These are phyloP conservation scores for Luidia sarsii DNA, from an alignment of 53 echinoderm and acorn worm species.

Conservation along the genomic window DNA sequence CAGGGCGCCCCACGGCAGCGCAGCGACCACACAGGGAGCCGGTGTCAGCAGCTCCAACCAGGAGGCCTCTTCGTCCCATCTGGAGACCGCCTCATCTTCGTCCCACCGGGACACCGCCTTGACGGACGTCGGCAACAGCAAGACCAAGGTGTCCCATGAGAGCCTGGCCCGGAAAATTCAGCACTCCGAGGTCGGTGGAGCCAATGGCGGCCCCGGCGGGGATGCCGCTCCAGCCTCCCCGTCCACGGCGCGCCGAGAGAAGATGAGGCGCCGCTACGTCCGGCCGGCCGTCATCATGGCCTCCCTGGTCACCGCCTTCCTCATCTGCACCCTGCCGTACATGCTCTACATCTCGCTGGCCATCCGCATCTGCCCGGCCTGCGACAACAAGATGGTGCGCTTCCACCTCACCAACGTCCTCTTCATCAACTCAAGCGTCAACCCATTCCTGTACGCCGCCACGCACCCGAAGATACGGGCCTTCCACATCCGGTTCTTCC, in stretches of 20 bases:
- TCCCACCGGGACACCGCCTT: neutral
- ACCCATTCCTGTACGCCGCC: slow-evolving; percentile 37
- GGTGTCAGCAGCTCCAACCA: neutral
- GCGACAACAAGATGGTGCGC: neutral
- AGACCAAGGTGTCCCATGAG: neutral
- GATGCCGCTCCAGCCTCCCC: neutral
- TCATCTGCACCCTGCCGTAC: slow-evolving; percentile 22
- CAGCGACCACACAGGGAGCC: too few relatives aligned
- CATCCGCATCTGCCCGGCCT: slow-evolving; percentile 4
- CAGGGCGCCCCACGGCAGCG: too few relatives aligned
- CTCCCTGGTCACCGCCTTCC: slow-evolving; percentile 18
- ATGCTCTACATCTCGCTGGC: neutral
- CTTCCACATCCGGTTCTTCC: neutral
- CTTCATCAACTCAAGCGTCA: slow-evolving; percentile 23
- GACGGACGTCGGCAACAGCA: neutral
- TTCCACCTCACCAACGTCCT: neutral
- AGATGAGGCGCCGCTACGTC: neutral
- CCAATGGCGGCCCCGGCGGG: neutral
- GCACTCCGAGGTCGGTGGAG: neutral
- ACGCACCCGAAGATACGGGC: slow-evolving; percentile 30
- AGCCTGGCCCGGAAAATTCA: neutral
- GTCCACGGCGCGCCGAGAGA: neutral
- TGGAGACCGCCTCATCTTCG: neutral
- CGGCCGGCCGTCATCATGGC: slow-evolving; percentile 29
- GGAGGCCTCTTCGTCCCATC: neutral